Base-by-base conservation (phyloP, 2,888 invertebrate genomes). In the Xestia xanthographa region DNA sequence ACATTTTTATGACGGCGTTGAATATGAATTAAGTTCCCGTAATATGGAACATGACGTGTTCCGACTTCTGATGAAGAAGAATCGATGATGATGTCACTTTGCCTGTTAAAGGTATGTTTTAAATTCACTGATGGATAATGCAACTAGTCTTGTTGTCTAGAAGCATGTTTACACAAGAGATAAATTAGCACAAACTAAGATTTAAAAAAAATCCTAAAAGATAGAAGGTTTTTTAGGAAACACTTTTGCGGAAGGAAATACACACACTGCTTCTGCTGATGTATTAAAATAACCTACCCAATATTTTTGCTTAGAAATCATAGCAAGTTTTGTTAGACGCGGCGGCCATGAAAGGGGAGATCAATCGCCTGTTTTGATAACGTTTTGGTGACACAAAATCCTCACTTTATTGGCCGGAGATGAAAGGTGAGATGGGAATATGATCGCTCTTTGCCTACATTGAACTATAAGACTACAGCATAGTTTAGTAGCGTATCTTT, bases 1-100 rank as follows among this genome's bases (percentile, higher is more conserved):
- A 77, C 48, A 75, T 72, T 78, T 73, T 71, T 77, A 68, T 77
- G 80, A 73, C n/a, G 74, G 73, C 60, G 71, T 75, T 83, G 77
- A 81, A 83, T 87, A 81, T 76, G 58, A 87, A 77, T 79, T 73
- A 74, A 68, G 63, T 73, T 70, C 50, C 53, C 62, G 22, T 73
- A 77, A 71, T 86, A 50, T 66, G 65, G 63, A 48, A 71, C 62
- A 74, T n/a, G 66, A 82, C 72, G 72, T 34, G 69, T 58, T 6
- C 66, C 66, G 82, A 75, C 85, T 82, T 72, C 45, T 75, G 81
- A 85, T 75, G 68, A 41, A 66, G 53, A 48, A 17, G 56, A 22
- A 9, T 50, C 48, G 29, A 62, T 41, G 34, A 38, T 85, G 68
- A 85, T 17, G 58, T 85, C 71, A 84, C 48, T 63, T 53, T 14